phyloP scores from a whole-genome alignment of 2,797 vertebrate genomes.

The Ambastaia sidthimunki region DNA sequence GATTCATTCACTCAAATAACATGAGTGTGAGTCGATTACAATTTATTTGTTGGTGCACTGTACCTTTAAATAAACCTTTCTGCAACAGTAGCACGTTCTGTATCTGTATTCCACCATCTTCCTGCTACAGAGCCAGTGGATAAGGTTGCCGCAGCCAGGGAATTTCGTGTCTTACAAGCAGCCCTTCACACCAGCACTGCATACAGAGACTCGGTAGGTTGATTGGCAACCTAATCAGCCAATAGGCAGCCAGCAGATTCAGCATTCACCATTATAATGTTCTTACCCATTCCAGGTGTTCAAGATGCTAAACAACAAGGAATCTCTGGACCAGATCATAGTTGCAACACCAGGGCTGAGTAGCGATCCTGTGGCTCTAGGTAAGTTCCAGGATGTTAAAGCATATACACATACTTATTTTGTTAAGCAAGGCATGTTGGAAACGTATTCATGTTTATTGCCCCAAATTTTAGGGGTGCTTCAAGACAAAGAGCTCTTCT shows the following conservation, averaged over 20 bases:
- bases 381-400: constrained; percentile 64
- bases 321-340: constrained; percentile 86
- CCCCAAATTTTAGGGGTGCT: constrained; percentile 78
- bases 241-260: background rate
- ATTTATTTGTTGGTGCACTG: background rate
- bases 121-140: constrained; percentile 80
- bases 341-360: constrained; percentile 86
- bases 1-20: background rate
- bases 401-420: background rate
- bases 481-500: constrained; percentile 88
- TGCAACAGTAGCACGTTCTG: background rate
- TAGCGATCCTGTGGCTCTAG: constrained; percentile 81
- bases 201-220: constrained; percentile 84
- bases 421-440: background rate
- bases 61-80: background rate
- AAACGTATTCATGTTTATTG: background rate
- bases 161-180: constrained; percentile 84
- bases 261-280: background rate
- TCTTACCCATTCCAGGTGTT: constrained; percentile 75
- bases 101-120: background rate
- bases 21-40: background rate
- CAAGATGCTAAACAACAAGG: constrained; percentile 86
- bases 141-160: constrained; percentile 78
- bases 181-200: constrained; percentile 83
- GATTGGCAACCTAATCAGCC: background rate